phyloP scores from a whole-genome alignment of 2,113 vertebrate genomes.

The Bubo scandiacus region DNA sequence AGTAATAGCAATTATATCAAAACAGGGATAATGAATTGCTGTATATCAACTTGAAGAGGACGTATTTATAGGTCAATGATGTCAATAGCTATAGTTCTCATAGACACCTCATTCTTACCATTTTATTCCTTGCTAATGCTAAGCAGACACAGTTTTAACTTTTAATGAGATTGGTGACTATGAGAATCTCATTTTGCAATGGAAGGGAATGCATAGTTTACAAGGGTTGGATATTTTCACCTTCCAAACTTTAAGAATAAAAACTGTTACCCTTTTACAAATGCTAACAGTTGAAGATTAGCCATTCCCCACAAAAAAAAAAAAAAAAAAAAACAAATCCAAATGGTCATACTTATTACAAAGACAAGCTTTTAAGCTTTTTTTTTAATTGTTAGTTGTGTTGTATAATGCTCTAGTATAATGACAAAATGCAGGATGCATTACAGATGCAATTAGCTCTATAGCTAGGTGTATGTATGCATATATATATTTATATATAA shows the following conservation, averaged over 20 bases:
- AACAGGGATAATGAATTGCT: constrained; percentile 73
- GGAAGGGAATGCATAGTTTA: neutral
- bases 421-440: neutral
- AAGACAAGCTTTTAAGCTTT: neutral
- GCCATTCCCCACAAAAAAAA: neutral
- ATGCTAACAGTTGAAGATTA: neutral
- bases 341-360: neutral
- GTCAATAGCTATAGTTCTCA: constrained; percentile 73
- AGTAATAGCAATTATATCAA: constrained; percentile 78
- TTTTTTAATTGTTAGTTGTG: neutral
- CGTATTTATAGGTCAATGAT: constrained; percentile 78
- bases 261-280: neutral
- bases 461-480: neutral
- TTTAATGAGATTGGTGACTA: constrained; percentile 44
- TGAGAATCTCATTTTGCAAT: neutral
- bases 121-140: constrained; percentile 56
- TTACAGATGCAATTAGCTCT: neutral
- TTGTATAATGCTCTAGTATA: neutral
- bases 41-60: constrained; percentile 68
- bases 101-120: constrained; percentile 49
- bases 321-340: neutral
- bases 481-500: neutral
- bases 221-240: neutral
- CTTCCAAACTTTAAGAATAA: neutral
- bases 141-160: constrained; percentile 56